Conservation (phyloP, 2,113 vertebrate genomes). For the Mesembrinibis cayennensis region DNA sequence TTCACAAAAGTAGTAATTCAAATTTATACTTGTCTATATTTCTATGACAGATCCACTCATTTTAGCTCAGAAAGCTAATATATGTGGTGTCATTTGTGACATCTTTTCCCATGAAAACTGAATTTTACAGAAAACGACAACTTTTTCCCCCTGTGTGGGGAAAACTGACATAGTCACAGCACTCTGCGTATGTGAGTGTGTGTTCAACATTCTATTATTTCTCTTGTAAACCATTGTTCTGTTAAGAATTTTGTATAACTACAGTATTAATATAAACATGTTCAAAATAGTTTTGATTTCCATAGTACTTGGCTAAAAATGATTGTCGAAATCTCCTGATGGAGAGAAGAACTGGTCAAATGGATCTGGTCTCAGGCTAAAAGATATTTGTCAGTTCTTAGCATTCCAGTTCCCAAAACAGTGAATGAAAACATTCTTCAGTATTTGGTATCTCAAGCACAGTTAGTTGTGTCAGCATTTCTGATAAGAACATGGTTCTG, state of each 20-base stretch:
- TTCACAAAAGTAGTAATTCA: background rate
- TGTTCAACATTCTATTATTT: background rate
- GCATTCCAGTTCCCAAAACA: background rate
- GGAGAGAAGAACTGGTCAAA: background rate
- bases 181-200: background rate
- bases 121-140: background rate
- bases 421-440: background rate
- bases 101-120: background rate
- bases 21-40: background rate
- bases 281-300: background rate
- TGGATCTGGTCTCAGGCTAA: background rate
- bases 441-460: background rate
- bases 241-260: background rate
- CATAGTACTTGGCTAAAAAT: background rate
- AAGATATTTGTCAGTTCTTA: background rate
- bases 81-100: background rate
- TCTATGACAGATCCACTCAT: background rate
- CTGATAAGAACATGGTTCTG: background rate
- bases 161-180: background rate
- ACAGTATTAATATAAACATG: background rate
- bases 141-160: fast-evolving
- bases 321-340: background rate
- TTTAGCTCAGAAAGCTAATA: background rate
- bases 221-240: background rate
- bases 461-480: background rate